Conservation (phyloP, 2,113 vertebrate species). For the Geococcyx californianus region DNA sequence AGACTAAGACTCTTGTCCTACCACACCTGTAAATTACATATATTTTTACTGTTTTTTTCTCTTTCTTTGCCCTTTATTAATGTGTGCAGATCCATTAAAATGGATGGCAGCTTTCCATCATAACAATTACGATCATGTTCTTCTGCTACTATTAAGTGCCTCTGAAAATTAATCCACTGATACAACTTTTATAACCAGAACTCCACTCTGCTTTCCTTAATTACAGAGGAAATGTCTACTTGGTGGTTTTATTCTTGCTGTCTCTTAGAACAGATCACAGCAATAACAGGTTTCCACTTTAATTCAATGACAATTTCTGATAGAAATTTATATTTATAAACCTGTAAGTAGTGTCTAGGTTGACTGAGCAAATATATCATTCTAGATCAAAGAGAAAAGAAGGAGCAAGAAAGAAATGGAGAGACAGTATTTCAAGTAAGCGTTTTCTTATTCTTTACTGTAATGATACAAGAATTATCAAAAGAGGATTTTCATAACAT, state of each 20-base stretch:
- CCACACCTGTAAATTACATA: neutral
- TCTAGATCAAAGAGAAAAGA: neutral
- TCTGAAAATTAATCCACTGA: neutral
- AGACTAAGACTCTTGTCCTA: neutral
- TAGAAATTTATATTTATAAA: neutral
- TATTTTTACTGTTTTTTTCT: neutral
- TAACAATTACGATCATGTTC: neutral
- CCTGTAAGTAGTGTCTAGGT: neutral
- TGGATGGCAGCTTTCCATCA: neutral
- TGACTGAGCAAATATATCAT: neutral
- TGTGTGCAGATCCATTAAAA: neutral
- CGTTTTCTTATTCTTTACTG: neutral
- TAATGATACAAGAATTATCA: neutral
- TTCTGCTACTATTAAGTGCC: neutral
- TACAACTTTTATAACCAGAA: neutral
- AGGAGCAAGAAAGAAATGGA: neutral
- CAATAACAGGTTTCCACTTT: neutral
- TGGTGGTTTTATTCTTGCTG: neutral
- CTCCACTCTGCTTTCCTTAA: neutral
- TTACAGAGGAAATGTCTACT: neutral
- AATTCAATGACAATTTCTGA: neutral
- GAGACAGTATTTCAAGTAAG: neutral
- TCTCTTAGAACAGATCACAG: neutral
- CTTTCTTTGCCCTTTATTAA: neutral
- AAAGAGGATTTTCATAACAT: neutral